Percentiles rank a stretch among this genome's conserved stretches.
Evolutionary conservation across 1,140 invertebrate genomes (phyloP).

Genomic region (Drosophila takahashii): DNA sequence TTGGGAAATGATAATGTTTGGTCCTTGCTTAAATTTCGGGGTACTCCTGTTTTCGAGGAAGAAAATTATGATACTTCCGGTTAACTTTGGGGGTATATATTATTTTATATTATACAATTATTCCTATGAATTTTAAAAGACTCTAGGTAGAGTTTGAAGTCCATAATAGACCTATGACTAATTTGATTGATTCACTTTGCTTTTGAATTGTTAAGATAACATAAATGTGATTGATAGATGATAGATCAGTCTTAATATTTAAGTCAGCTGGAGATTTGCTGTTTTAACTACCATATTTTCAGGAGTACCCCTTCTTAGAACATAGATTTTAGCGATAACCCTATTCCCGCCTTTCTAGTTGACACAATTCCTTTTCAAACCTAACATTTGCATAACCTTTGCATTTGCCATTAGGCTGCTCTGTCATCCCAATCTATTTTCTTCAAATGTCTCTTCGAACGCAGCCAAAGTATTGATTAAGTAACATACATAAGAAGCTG

Average conservation of each 20-base stretch:
- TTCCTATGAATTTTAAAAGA: no score
- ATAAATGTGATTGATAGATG: no score
- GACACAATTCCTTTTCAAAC: not conserved
- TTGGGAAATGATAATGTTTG: not conserved
- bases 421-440: constrained; percentile 7
- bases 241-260: no score
- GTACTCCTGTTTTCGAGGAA: constrained; percentile 11
- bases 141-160: no score
- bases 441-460: constrained; percentile 5
- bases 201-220: no score
- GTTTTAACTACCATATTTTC: not conserved
- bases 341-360: constrained; percentile 11
- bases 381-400: constrained; percentile 8
- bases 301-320: constrained; percentile 17
- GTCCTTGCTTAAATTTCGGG: not conserved
- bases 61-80: not conserved
- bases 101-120: not conserved
- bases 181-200: no score
- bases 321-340: constrained; percentile 8
- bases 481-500: constrained; percentile 5
- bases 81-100: not conserved
- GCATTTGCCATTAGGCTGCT: constrained; percentile 27
- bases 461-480: constrained; percentile 10
- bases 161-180: no score
- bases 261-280: no score